phyloP scores from a whole-genome alignment of 2,888 invertebrate genomes.

The Aleiodes testaceus region DNA sequence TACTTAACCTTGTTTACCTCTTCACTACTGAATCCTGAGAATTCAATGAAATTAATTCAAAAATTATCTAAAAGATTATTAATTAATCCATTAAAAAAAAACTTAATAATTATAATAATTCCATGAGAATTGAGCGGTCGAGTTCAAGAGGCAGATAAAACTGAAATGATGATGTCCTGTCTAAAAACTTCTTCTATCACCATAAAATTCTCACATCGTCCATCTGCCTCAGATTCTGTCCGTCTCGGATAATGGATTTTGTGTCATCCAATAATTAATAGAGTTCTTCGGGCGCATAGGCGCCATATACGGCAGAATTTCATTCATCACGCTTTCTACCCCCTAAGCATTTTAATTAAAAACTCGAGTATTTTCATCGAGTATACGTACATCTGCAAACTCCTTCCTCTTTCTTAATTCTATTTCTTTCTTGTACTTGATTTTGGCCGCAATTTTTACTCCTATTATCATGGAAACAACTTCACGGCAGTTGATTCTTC shows the following conservation, averaged over 20 bases:
- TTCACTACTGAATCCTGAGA: no score
- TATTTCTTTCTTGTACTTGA: not conserved
- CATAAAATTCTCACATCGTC: not conserved
- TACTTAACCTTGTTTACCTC: no score
- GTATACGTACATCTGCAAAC: constrained; percentile 6
- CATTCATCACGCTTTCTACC: constrained; percentile 73
- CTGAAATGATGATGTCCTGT: not conserved
- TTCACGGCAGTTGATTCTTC: constrained; percentile 18
- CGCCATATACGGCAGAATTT: constrained; percentile 56
- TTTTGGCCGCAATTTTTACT: constrained; percentile 17
- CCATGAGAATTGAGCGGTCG: not conserved
- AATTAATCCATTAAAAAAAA: constrained; percentile 8
- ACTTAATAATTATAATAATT: not conserved
- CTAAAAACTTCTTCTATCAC: not conserved
- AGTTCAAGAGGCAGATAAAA: constrained; percentile 6
- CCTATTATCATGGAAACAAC: constrained; percentile 26
- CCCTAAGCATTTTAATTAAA: constrained; percentile 72
- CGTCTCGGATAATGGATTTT: constrained; percentile 70
- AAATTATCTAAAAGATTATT: not conserved
- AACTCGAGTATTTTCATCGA: constrained; percentile 60
- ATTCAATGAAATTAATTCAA: no score
- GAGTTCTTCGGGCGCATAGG: constrained; percentile 62
- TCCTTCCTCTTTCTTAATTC: not conserved
- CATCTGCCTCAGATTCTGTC: constrained; percentile 37
- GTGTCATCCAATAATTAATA: constrained; percentile 73